Evolutionary conservation across 2,888 invertebrate genomes (phyloP).

Genomic region (Drosophila diplacantha): DNA sequence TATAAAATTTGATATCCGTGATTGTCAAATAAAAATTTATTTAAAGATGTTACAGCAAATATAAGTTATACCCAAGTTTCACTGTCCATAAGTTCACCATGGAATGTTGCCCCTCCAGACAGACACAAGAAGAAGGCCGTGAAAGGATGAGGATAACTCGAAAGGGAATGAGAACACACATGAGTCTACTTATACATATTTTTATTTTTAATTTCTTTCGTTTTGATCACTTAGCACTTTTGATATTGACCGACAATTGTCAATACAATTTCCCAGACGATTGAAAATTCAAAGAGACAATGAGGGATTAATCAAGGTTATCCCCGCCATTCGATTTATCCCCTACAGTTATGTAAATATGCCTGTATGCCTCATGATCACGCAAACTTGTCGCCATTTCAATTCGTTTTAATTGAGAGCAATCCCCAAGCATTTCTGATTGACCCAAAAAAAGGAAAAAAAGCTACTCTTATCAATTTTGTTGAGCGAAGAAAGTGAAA

Average conservation of each 20-base stretch:
- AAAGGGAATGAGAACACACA: background rate
- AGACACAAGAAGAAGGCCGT: slow-evolving; percentile 6
- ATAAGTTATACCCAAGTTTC: background rate
- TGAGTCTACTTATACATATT: background rate
- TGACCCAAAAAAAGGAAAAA: slow-evolving; percentile 31
- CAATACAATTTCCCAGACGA: slow-evolving; percentile 17
- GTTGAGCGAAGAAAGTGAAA: slow-evolving; percentile 33
- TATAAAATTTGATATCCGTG: too few relatives aligned
- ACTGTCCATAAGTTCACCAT: slow-evolving; percentile 12
- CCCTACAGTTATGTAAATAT: slow-evolving; percentile 23
- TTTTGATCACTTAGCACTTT: slow-evolving; percentile 19
- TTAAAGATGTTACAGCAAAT: too few relatives aligned
- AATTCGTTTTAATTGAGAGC: slow-evolving; percentile 36
- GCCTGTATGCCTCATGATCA: slow-evolving; percentile 13
- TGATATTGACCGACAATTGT: slow-evolving; percentile 42
- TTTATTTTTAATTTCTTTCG: background rate
- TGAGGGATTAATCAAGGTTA: slow-evolving; percentile 36
- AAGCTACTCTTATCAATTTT: slow-evolving; percentile 19
- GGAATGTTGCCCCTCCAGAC: slow-evolving; percentile 25
- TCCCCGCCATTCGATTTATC: slow-evolving; percentile 20
- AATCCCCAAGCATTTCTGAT: slow-evolving; percentile 27
- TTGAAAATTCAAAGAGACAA: background rate
- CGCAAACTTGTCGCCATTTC: slow-evolving; percentile 30
- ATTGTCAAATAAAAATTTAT: background rate
- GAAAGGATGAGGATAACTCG: background rate